Base-by-base conservation (phyloP, 2,797 vertebrate genomes). In the Leucoraja ocellata region DNA sequence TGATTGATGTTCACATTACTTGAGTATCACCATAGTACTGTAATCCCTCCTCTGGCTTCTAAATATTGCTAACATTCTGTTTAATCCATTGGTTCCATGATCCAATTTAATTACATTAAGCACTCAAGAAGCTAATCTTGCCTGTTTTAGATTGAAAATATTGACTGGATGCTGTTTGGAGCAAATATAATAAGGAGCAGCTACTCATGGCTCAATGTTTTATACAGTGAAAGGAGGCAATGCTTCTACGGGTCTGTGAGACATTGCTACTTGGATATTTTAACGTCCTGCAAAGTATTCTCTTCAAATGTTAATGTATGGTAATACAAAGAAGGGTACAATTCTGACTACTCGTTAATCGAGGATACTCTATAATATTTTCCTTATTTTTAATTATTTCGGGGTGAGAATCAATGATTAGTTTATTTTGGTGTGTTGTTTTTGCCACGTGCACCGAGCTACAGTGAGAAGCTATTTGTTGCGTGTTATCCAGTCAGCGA, bases 261-360 rank as follows among this genome's bases (percentile, higher is more conserved):
- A 0, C n/a, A n/a, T 36, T 13, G 13, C 46, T 68, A 14, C 9
- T 77, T 54, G 39, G 54, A 83, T 18, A 14, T 6, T 54, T 86
- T 32, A 84, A 63, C 54, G 39, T 2, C 84, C 63, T 32, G n/a
- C 16, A 63, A 54, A 76, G 36, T 76, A 13, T 10, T 7, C 25
- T 39, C 78, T 23, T 11, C n/a, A 84, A 21, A 25, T 39, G 5
- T n/a, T 74, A 39, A 58, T 54, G 58, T 68, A 6, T 36, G 93
- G 77, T 71, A 32, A 39, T 8, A 14, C 84, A 68, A 14, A 68
- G 14, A 7, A 36, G 65, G 61, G 84, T n/a, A 36, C 14, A 88
- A 68, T 88, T 68, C 2, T 73, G 74, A 10, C 36, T 46, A 91
- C 4, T 90, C 74, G 14, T 94, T 93, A 93, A 36, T n/a, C 46